Percentiles rank a stretch among this genome's conserved stretches.
These are phyloP conservation scores for Polypedilum vanderplanki DNA, from an alignment of 1,140 invertebrate species.

Conservation along the genomic window DNA sequence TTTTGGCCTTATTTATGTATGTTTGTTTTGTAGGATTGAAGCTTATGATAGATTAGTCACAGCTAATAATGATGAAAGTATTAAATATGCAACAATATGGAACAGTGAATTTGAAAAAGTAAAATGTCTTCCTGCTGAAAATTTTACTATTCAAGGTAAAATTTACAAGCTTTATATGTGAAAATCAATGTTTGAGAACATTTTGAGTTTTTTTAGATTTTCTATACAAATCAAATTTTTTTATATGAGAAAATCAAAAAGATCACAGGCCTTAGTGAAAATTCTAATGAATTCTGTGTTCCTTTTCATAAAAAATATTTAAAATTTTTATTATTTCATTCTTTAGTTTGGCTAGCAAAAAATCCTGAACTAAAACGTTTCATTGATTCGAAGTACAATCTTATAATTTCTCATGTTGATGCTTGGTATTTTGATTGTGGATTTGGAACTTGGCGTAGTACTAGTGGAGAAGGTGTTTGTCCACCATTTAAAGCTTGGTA, in stretches of 20 bases:
- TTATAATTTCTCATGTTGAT: conserved; percentile 69
- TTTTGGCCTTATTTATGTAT: not conserved
- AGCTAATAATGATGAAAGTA: not conserved
- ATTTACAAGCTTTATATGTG: not conserved
- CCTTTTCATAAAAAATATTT: no score
- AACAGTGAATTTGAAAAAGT: not conserved
- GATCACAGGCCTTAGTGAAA: no score
- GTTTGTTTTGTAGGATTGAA: not conserved
- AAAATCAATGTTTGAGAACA: not conserved
- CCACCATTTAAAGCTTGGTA: conserved; percentile 70
- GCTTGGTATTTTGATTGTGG: conserved; percentile 73
- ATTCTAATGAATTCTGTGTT: no score
- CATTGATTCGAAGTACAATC: conserved; percentile 56
- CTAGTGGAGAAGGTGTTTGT: conserved; percentile 55
- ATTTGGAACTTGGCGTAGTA: conserved; percentile 63
- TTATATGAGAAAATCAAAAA: no score
- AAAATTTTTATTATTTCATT: not conserved
- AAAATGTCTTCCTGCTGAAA: not conserved
- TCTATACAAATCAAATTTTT: no score
- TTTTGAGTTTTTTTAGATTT: no score
- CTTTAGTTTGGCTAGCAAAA: conserved; percentile 34
- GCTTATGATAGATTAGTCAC: not conserved
- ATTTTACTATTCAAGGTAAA: not conserved
- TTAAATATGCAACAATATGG: not conserved
- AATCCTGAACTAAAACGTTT: conserved; percentile 61